Evolutionary conservation across 1,140 invertebrate species (phyloP).

Genomic region (Neodiprion virginianus): DNA sequence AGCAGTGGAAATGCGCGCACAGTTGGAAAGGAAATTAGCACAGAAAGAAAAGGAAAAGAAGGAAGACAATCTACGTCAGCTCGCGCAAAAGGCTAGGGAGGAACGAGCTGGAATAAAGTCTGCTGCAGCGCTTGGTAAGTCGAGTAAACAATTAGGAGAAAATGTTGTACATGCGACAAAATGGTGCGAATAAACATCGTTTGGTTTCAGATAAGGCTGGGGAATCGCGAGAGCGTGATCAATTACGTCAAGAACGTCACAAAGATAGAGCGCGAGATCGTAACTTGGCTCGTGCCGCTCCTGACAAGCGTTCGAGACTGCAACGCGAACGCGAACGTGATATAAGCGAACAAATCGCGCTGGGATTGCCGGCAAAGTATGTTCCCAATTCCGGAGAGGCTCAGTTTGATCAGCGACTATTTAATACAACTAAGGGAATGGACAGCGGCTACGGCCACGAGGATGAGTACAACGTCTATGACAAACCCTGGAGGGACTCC

Average conservation of each 20-base stretch:
- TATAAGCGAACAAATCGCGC: constrained; percentile 97
- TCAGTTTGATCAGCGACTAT: constrained; percentile 95
- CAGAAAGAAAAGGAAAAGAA: constrained; percentile 99
- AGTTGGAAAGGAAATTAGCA: constrained; percentile 94
- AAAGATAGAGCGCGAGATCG: constrained; percentile 91
- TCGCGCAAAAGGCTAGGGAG: constrained; percentile 96
- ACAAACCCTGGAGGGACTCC: constrained; percentile 90
- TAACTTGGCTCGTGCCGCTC: constrained; percentile 91
- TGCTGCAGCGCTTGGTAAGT: constrained; percentile 43
- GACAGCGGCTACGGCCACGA: constrained; percentile 97
- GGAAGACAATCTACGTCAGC: constrained; percentile 89
- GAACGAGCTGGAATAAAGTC: constrained; percentile 87
- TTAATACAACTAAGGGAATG: constrained; percentile 95
- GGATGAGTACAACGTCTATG: constrained; percentile 98
- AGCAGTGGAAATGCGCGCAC: constrained; percentile 94
- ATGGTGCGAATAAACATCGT: not conserved
- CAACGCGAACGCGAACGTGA: constrained; percentile 94
- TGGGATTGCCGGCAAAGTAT: constrained; percentile 91
- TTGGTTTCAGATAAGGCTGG: constrained; percentile 65
- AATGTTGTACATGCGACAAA: not conserved
- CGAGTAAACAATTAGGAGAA: constrained; percentile 6
- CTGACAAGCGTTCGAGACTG: constrained; percentile 90
- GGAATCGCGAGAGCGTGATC: constrained; percentile 88
- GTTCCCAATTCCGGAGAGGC: constrained; percentile 74
- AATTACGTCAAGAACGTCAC: constrained; percentile 87